A percentile compares a stretch with the other conserved stretches of the same genome.
These are phyloP conservation scores for Rhingia campestris DNA, from an alignment of 2,888 invertebrate species.

Conservation along the genomic window DNA sequence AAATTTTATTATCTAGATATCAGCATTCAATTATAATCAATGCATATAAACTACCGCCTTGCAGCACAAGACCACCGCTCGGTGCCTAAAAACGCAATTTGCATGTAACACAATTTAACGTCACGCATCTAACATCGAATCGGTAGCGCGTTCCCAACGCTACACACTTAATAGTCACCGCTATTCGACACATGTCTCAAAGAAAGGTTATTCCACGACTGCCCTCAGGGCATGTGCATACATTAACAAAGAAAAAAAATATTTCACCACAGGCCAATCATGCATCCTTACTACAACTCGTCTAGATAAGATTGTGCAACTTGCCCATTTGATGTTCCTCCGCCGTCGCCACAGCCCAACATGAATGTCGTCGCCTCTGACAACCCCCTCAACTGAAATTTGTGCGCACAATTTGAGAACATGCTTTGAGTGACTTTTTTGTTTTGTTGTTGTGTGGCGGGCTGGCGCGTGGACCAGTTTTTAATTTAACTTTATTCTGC, in stretches of 20 bases:
- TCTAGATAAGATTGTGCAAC: slow-evolving; percentile 48
- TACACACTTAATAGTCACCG: slow-evolving; percentile 23
- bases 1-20: slow-evolving; percentile 2
- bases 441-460: not conserved
- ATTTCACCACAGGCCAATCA: slow-evolving; percentile 14
- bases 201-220: slow-evolving; percentile 50
- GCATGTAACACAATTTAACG: slow-evolving; percentile 28
- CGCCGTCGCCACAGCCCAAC: slow-evolving; percentile 53
- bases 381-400: slow-evolving; percentile 60
- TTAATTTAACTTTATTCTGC: slow-evolving; percentile 48
- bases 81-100: slow-evolving; percentile 15
- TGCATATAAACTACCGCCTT: not conserved
- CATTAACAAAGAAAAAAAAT: slow-evolving; percentile 28
- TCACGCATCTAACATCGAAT: slow-evolving; percentile 25
- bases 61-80: not conserved
- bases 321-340: slow-evolving; percentile 65
- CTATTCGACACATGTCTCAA: slow-evolving; percentile 52
- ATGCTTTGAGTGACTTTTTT: slow-evolving; percentile 54
- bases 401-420: slow-evolving; percentile 55
- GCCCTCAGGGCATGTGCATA: slow-evolving; percentile 46
- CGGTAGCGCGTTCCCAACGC: slow-evolving; percentile 18
- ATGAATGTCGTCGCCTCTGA: slow-evolving; percentile 62
- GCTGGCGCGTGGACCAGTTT: slow-evolving; percentile 64
- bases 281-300: slow-evolving; percentile 24
- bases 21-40: slow-evolving; percentile 1